These are phyloP conservation scores for Aselliscus stoliczkanus DNA, from an alignment of 2,797 vertebrate genomes.

Conservation along the genomic window DNA sequence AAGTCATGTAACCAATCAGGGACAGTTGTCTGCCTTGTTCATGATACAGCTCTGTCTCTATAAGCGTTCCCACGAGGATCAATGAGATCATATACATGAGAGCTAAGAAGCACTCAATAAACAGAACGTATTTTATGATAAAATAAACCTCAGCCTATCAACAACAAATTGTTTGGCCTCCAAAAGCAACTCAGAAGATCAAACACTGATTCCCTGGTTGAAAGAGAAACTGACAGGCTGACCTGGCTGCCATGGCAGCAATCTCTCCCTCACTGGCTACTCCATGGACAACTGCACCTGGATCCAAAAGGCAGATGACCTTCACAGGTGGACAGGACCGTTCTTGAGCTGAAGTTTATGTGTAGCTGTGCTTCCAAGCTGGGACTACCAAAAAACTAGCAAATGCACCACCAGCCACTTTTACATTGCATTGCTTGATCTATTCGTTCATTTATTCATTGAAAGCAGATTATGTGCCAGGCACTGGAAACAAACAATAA, in stretches of 20 bases:
- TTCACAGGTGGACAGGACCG: background rate
- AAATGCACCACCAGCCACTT: background rate
- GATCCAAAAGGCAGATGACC: background rate
- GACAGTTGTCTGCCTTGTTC: background rate
- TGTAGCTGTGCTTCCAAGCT: background rate
- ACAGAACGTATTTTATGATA: background rate
- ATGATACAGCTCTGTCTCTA: background rate
- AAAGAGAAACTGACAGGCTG: background rate
- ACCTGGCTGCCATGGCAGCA: background rate
- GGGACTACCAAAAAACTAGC: background rate
- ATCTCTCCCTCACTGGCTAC: background rate
- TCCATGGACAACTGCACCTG: background rate
- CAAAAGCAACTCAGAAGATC: background rate
- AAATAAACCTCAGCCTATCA: background rate
- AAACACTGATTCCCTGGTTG: background rate
- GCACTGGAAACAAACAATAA: background rate
- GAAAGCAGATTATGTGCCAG: background rate
- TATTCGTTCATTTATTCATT: background rate
- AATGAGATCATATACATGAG: background rate
- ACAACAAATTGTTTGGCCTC: background rate
- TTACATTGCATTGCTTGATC: background rate
- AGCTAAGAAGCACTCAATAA: background rate
- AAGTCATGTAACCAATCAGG: background rate
- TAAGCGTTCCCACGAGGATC: background rate
- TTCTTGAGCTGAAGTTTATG: background rate